Evolutionary conservation across 2,888 invertebrate genomes (phyloP), one percentile per base, ranked within the genome.

Genomic region (Drosophila anomelani): DNA sequence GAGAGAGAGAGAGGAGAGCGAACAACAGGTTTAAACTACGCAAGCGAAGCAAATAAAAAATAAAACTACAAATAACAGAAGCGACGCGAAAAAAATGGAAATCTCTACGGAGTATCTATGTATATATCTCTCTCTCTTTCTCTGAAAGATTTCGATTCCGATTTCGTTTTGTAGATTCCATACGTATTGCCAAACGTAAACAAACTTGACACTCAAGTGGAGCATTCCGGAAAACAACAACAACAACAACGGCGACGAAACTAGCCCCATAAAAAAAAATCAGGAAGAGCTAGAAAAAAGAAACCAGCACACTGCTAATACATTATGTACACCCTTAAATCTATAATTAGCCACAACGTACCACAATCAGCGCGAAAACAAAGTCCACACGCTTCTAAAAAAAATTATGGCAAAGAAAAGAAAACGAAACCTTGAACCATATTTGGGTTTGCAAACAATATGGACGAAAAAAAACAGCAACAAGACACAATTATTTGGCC

Each of bases 181-280:
- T 36, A 15, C 32, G 20, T 17, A 79, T 75, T 75, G 72, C 70
- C 54, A 64, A 85, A 79, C 70, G 64, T 64, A 72, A 74, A 64
- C 75, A 75, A 81, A 79, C 79, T 87, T 82, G 85, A 81, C 69
- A 87, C 85, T 85, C 77, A 87, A 87, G 81, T 82, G 81, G 63
- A 79, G 77, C 70, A 84, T 38, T 26, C 60, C 51, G 34, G 5
- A 36, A 41, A 20, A 34, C 46, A 39, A 62, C 66, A 60, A 51
- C 13, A 51, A 34, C 3, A 6, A 13, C 39, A 3, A 9, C 39
- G n/a, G 9, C 17, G 17, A 41, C 20, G 44, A 15, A 44, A 13
- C 44, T 44, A 23, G 32, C 20, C 7, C 49, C 57, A 29, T 58
- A 54, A 38, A 38, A 49, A 49, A 66, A 46, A 47, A 59, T n/a